Evolutionary conservation across 1,140 invertebrate species (phyloP), one percentile per base, ranked within the genome.

Genomic region (Solenopsis fugax): DNA sequence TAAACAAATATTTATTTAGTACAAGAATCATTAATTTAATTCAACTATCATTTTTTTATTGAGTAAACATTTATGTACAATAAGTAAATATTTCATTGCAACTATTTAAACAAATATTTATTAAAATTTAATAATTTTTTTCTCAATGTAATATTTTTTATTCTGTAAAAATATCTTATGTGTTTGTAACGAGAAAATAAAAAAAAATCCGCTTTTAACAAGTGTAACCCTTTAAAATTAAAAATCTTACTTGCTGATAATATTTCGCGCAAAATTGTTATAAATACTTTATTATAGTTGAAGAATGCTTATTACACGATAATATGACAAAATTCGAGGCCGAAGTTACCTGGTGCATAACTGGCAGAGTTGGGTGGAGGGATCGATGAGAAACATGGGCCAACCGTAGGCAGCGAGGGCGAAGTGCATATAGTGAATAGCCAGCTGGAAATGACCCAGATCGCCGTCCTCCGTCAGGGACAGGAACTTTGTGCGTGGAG

Each of bases 391-490:
- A 91, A 97, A 98, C 95, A 98, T 97, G n/a, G 98, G 98, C 98
- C 98, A 98, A 18, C 98, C 98, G 93, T 98, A 98, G 80, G 98
- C 97, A 24, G 97, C 97, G 9, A 98, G 96, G n/a, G 98, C 98
- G 93, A 97, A 98, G 91, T 98, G 96, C 96, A 98, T 98, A 91
- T 97, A 98, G 94, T 98, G 97, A 76, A 98, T 97, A 41, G 98
- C 97, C 64, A 96, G 96, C 92, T 97, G 97, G 88, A 96, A 98
- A 90, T 98, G 97, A 71, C 97, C 96, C 85, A 97, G 95, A 93
- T 98, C 96, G 81, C 97, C 96, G 58, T 97, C 96, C 94, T 98
- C 97, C 89, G 97, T 97, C 80, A 99, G 95, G 85, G 98, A 97
- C 69, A 99, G 96, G 95, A 99, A 99, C 93, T 97, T 97, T 10